Base-by-base conservation (phyloP, 1,140 invertebrate species). In the Fopius arisanus region DNA sequence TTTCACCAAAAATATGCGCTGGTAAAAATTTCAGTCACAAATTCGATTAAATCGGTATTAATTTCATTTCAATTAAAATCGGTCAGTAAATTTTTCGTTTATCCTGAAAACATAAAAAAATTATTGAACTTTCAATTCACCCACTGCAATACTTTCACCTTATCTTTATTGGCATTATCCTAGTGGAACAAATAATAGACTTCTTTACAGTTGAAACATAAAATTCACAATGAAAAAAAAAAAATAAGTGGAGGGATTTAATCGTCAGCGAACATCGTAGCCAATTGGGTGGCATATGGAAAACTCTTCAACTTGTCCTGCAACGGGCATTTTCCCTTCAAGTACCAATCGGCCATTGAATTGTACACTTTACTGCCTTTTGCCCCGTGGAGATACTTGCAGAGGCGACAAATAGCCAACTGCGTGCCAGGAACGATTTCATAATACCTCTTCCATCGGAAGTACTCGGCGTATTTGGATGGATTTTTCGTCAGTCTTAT, bases 381-480 rank as follows among this genome's bases (percentile, higher is more conserved):
- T 0, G 70, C 16, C 4, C 73, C 59, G 48, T 83, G 79, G 5
- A 85, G 72, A 9, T 77, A 43, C 29, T 80, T 68, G 74, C 84
- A 85, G 6, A 85, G 71, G 54, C 75, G 74, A 75, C 84, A 85
- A 28, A 75, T 74, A 1, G 78, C 59, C 0, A 59, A 59, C 5
- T 59, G 29, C 1, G 6, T 16, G 0, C 74, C 14, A 0, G 0
- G 0, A 16, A 41, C 74, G 3, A 83, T 48, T 10, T 78, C 70
- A 74, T 89, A 90, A 67, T 82, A 72, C 10, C 78, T 78, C 26
- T 89, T 88, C 90, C 90, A 91, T 81, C 87, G 83, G 67, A 91
- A 89, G 74, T 89, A 90, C 59, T 86, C 84, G 28, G 82, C 77
- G 77, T 91, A 91, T 40, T 87, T 81, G 0, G 70, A 43, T 0